Percentiles rank a stretch among this genome's conserved stretches.
These are phyloP conservation scores for Lagodon rhomboides DNA, from an alignment of 2,797 vertebrate species.

Conservation along the genomic window DNA sequence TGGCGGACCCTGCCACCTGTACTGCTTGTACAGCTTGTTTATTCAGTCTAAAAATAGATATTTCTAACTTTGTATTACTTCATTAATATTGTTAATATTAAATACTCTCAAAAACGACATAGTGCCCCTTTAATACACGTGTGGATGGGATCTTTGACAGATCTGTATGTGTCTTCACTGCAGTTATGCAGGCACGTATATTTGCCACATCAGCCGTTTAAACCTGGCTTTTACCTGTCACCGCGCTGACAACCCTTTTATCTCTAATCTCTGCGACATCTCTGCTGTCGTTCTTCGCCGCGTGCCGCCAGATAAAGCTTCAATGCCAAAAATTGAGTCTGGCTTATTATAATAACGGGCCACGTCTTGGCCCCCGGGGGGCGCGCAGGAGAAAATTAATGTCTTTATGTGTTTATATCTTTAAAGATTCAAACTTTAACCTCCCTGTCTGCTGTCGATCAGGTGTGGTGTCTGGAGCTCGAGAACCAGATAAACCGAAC, in stretches of 20 bases:
- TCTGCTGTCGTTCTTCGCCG: slow-evolving; percentile 21
- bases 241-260: slow-evolving; percentile 7
- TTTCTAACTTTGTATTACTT: no score
- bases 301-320: slow-evolving; percentile 24
- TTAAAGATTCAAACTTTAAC: slow-evolving; percentile 20
- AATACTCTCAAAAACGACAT: no score
- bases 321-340: not conserved
- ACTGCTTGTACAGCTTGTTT: no score
- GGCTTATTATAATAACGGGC: slow-evolving; percentile 7
- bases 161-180: not conserved
- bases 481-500: slow-evolving; percentile 93
- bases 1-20: no score
- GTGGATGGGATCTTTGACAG: no score
- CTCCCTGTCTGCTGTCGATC: slow-evolving; percentile 14
- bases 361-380: slow-evolving; percentile 3
- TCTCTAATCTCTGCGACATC: slow-evolving; percentile 42
- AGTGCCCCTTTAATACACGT: no score
- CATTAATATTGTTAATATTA: no score
- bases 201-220: slow-evolving; percentile 20
- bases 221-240: slow-evolving; percentile 27
- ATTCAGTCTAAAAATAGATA: no score
- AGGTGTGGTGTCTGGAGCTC: slow-evolving; percentile 94
- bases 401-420: not conserved
- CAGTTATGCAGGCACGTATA: not conserved
- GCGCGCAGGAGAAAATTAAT: not conserved